These are phyloP conservation scores for Phalanger gymnotis DNA, from an alignment of 2,797 vertebrate species.

Conservation along the genomic window DNA sequence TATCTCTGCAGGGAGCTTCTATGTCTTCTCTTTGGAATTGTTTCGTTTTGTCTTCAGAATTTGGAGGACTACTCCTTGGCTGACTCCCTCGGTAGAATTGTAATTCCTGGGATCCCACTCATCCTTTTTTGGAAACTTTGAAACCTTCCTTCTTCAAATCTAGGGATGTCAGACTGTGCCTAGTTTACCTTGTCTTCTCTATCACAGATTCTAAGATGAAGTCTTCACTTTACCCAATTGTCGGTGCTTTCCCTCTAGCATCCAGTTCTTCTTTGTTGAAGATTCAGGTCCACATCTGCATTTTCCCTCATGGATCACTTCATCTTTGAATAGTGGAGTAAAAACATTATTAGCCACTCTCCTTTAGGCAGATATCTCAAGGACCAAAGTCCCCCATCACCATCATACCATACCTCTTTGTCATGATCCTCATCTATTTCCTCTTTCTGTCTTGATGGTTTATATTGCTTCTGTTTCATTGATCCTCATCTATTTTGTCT, in stretches of 20 bases:
- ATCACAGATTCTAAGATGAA: not conserved
- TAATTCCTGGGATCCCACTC: not conserved
- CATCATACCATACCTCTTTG: not conserved
- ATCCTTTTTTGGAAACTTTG: not conserved
- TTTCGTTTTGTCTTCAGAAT: not conserved
- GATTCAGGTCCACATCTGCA: not conserved
- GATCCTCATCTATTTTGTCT: too few species aligned
- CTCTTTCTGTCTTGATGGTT: not conserved
- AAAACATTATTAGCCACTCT: not conserved
- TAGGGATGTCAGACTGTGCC: not conserved
- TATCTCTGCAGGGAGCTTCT: not conserved
- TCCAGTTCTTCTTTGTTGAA: not conserved
- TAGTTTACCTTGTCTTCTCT: not conserved
- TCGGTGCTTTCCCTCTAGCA: not conserved
- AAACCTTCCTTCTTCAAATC: not conserved
- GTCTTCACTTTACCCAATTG: not conserved
- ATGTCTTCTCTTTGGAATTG: not conserved
- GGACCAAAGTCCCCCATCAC: not conserved
- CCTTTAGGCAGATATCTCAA: not conserved
- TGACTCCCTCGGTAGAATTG: not conserved
- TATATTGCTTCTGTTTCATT: too few species aligned
- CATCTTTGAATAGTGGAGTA: not conserved
- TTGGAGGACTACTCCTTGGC: not conserved
- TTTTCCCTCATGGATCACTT: not conserved
- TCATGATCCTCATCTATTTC: not conserved